Base-by-base conservation (phyloP, 2,113 vertebrate genomes). In the Menura novaehollandiae region DNA sequence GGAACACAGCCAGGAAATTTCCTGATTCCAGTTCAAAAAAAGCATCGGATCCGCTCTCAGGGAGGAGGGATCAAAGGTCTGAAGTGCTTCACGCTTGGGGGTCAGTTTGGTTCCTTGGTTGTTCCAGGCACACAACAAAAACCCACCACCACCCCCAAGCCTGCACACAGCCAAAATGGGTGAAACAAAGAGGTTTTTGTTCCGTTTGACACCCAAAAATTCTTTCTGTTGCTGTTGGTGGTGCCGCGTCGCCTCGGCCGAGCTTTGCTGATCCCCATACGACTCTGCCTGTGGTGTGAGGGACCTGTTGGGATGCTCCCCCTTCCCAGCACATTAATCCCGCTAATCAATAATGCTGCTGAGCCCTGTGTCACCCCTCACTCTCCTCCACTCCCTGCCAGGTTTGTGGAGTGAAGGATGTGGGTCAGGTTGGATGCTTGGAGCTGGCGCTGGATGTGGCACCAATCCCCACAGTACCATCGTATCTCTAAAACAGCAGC, bases 11-110 rank as follows among this genome's bases (percentile, higher is more conserved):
- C 95, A 95, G 76, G 86, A 92, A 92, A 63, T 89, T 92, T 95
- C 87, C 91, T 84, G 92, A 91, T 81, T 86, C 91, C 73, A 7
- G 60, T 83, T 95, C 91, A 83, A 63, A 86, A 93, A 90, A 90
- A 92, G 82, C 91, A 59, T 92, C 1, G 1, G 35, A 71, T 86
- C 91, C 1, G 1, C 76, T 91, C 91, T 35, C 2, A 3, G 79
- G 46, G 79, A 69, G 83, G 46, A 80, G 58, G 88, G 94, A 90
- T 90, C 95, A 88, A 94, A 94, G 94, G 88, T 96, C 85, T 0
- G 0, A 58, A 91, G 58, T 0, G 0, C 23, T 55, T 78, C 22
- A 3, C 91, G 52, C 51, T 84, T 51, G 60, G 81, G 76, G 91
- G 75, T 80, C 63, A 14, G 5, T 68, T 79, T 62, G 52, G 72